Conservation (phyloP, 2,888 invertebrate genomes). For the Mythimna lalbum region DNA sequence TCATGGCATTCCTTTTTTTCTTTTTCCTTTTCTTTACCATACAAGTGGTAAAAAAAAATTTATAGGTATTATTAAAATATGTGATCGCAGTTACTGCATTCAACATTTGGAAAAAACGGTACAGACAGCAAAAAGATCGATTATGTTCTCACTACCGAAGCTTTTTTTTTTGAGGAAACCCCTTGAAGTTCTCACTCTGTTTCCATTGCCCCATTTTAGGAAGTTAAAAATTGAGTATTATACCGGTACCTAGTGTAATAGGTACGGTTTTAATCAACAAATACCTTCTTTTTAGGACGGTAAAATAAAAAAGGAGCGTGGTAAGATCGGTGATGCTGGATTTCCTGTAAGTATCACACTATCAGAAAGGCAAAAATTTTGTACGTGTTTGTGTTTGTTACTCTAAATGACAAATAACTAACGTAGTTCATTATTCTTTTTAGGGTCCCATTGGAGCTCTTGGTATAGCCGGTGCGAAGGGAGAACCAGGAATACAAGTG, state of each 20-base stretch:
- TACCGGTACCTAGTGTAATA: not conserved
- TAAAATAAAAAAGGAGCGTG: not conserved
- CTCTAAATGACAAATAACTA: not conserved
- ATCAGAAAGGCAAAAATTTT: not conserved
- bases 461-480: slow-evolving; percentile 1
- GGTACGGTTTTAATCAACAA: not conserved
- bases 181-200: too few relatives aligned
- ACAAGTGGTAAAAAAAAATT: not conserved
- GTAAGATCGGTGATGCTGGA: slow-evolving; percentile 23
- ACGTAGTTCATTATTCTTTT: not conserved
- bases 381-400: not conserved
- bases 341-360: slow-evolving; percentile 1
- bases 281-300: not conserved
- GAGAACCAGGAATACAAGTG: slow-evolving; percentile 2
- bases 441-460: not conserved
- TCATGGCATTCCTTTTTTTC: too few relatives aligned
- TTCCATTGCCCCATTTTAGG: not conserved
- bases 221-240: not conserved
- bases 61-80: not conserved
- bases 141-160: not conserved
- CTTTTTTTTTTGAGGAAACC: not conserved
- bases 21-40: too few relatives aligned
- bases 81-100: not conserved
- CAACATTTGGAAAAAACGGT: not conserved
- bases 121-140: not conserved